Evolutionary conservation across 2,888 invertebrate species (phyloP), one percentile per base, ranked within the genome.

Genomic region (Parochlus steinenii): DNA sequence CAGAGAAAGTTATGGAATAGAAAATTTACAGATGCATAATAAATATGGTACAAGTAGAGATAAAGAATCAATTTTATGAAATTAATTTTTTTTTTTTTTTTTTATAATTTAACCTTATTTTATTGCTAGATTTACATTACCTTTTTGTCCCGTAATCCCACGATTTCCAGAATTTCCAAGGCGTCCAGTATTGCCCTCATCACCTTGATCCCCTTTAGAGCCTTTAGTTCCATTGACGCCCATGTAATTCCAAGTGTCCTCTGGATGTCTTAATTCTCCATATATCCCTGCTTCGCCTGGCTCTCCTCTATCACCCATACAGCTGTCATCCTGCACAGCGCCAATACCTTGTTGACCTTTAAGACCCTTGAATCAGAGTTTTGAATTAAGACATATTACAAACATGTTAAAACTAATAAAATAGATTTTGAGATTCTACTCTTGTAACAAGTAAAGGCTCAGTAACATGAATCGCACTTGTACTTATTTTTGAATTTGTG

Each of bases 151-250:
- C n/a, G n/a, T n/a, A n/a, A n/a, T n/a, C n/a, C n/a, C n/a, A n/a
- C n/a, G n/a, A n/a, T n/a, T n/a, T n/a, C n/a, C n/a, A n/a, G n/a
- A n/a, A n/a, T n/a, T n/a, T n/a, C n/a, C n/a, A n/a, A n/a, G n/a
- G n/a, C n/a, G n/a, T n/a, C n/a, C n/a, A n/a, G n/a, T n/a, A n/a
- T 61, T 62, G 2, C 72, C 72, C 40, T 67, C 64, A 17, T 54
- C 54, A 26, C 78, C 79, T 51, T 62, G 64, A 31, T 70, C 71
- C 23, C 78, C 78, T 48, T 66, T 67, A 31, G 55, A 47, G 3
- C 76, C 77, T 46, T 64, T 64, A 18, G 52, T 39, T 2, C 58
- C 58, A 5, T 44, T 33, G 3, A 50, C 50, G n/a, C 58, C 58
- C 47, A 67, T 64, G 14, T 42, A 44, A 32, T 44, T 42, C 20